Conservation (phyloP, 2,797 vertebrate species). For the Microctenopoma stevenorrisi region DNA sequence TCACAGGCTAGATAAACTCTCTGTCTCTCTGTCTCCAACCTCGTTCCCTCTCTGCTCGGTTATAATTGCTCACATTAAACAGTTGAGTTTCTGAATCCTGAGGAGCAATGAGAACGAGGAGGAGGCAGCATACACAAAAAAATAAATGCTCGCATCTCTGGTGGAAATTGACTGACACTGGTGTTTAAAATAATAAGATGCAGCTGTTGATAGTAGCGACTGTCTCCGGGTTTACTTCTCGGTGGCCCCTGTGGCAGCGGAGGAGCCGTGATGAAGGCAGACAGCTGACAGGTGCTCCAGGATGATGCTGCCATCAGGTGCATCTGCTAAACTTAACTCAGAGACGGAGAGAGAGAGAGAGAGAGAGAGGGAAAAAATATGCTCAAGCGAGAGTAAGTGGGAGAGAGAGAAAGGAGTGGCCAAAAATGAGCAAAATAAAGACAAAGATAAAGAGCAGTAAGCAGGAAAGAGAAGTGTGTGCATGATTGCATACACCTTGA, state of each 20-base stretch:
- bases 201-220: slow-evolving; percentile 79
- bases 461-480: slow-evolving; percentile 14
- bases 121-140: slow-evolving; percentile 25
- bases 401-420: slow-evolving; percentile 33
- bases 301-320: slow-evolving; percentile 81
- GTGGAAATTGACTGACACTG: slow-evolving; percentile 77
- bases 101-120: slow-evolving; percentile 58
- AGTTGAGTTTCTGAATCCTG: slow-evolving; percentile 72
- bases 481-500: slow-evolving; percentile 34
- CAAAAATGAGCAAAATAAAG: slow-evolving; percentile 33
- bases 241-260: slow-evolving; percentile 77
- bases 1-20: slow-evolving; percentile 57
- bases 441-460: background rate
- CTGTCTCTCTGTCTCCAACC: slow-evolving; percentile 33
- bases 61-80: slow-evolving; percentile 82
- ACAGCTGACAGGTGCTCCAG: slow-evolving; percentile 85
- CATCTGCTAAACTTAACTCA: slow-evolving; percentile 82
- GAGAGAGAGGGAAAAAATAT: slow-evolving; percentile 4
- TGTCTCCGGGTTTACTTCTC: slow-evolving; percentile 76
- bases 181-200: slow-evolving; percentile 87
- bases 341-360: slow-evolving; percentile 49
- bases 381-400: background rate
- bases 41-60: slow-evolving; percentile 41
- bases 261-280: slow-evolving; percentile 83
- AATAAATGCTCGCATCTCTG: slow-evolving; percentile 64